Conservation (phyloP, 2,888 invertebrate genomes). For the Esperia sulphurella region DNA sequence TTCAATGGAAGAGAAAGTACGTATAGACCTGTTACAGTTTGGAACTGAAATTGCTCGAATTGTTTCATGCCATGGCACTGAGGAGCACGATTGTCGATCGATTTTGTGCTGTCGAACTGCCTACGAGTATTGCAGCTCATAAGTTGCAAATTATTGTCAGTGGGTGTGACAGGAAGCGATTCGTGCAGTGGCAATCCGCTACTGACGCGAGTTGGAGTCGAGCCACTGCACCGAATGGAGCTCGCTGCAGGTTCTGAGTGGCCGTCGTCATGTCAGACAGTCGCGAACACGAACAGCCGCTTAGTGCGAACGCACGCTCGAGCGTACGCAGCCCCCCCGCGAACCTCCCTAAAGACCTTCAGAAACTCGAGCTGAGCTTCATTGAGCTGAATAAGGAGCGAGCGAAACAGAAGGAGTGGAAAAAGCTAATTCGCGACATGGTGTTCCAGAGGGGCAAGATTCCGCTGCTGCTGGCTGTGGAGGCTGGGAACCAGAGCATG, state of each 20-base stretch:
- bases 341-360: constrained; percentile 55
- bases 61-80: constrained; percentile 36
- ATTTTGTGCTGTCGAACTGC: constrained; percentile 57
- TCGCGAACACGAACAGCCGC: constrained; percentile 37
- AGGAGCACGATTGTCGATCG: constrained; percentile 57
- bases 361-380: constrained; percentile 72
- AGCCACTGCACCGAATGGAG: constrained; percentile 42
- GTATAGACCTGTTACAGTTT: constrained; percentile 45
- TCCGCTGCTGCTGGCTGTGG: constrained; percentile 95
- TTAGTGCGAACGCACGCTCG: constrained; percentile 47
- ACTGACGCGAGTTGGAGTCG: constrained; percentile 51
- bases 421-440: constrained; percentile 79
- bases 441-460: constrained; percentile 93
- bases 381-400: constrained; percentile 75
- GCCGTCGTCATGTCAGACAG: constrained; percentile 40
- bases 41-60: constrained; percentile 38
- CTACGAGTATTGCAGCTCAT: constrained; percentile 58
- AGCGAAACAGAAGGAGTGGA: constrained; percentile 75
- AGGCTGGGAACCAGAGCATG: constrained; percentile 97
- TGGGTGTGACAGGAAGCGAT: constrained; percentile 56
- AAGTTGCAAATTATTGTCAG: constrained; percentile 58
- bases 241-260: constrained; percentile 35
- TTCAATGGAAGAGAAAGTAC: constrained; percentile 70
- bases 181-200: constrained; percentile 61
- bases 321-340: constrained; percentile 53